These are phyloP conservation scores for Apodemus agrarius DNA, from an alignment of 2,797 vertebrate species.

Conservation along the genomic window DNA sequence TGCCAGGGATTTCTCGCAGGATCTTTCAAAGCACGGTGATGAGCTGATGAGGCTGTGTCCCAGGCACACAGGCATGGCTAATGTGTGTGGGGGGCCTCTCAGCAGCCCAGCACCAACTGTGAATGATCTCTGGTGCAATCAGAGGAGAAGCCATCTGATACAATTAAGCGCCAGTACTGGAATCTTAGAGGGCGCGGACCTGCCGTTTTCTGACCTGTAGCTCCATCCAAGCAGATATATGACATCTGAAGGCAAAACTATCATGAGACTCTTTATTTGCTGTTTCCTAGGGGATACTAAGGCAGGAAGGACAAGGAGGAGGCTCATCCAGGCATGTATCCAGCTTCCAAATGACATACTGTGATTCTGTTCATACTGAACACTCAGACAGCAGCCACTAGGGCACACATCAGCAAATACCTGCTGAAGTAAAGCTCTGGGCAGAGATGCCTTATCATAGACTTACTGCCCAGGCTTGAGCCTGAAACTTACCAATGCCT, in stretches of 20 bases:
- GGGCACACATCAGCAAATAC: background rate
- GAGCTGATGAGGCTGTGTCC: background rate
- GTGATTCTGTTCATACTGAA: background rate
- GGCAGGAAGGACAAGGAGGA: background rate
- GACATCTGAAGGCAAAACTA: slow-evolving; percentile 81
- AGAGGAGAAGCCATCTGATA: slow-evolving; percentile 71
- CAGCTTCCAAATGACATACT: background rate
- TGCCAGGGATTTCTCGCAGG: slow-evolving; percentile 31
- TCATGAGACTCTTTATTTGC: slow-evolving; percentile 39
- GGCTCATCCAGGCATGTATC: background rate
- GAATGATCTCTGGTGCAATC: slow-evolving; percentile 55
- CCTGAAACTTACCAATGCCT: background rate
- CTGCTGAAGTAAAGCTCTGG: background rate
- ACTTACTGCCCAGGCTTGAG: background rate
- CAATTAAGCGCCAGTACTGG: slow-evolving; percentile 79
- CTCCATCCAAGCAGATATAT: slow-evolving; percentile 79
- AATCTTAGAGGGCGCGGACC: slow-evolving; percentile 59
- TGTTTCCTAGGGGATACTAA: background rate
- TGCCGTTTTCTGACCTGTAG: slow-evolving; percentile 79
- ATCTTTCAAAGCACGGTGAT: slow-evolving; percentile 62
- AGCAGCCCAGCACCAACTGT: slow-evolving; percentile 64
- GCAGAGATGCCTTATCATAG: background rate
- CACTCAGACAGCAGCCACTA: background rate
- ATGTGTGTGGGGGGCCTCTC: slow-evolving; percentile 37
- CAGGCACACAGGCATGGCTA: slow-evolving; percentile 59